Evolutionary conservation across 2,888 invertebrate species (phyloP), one percentile per base, ranked within the genome.

Genomic region (Eurois occulta): DNA sequence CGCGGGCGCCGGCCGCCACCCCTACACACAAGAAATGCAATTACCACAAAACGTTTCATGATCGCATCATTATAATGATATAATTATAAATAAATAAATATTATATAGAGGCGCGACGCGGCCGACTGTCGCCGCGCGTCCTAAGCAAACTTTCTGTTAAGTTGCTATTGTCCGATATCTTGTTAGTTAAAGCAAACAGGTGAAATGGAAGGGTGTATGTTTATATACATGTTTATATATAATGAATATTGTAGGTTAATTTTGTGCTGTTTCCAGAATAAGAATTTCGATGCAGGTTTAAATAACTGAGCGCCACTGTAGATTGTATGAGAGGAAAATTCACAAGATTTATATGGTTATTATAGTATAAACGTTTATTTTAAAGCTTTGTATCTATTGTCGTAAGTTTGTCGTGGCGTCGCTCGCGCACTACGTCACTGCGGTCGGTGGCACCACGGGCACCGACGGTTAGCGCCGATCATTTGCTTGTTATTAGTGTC

Each of bases 191-290:
- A 90, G 90, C 90, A 82, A 87, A 87, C 90, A 89, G 91, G 93
- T 93, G 94, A 91, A 93, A 93, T 94, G 95, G 92, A 94, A 93
- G 95, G 94, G 93, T 95, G 96, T 95, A 94, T 94, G 95, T 95
- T 94, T 95, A 95, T 95, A 95, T 95, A 95, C 94, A 94, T 95
- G 94, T 95, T 94, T 96, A 96, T 96, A 95, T 95, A 95, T 95
- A 95, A 95, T 95, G 95, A 95, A 93, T 95, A 96, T 95, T 90
- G 92, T 96, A 96, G 95, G 95, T 95, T 96, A 96, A 95, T 95
- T 95, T 95, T 93, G 95, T 95, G 96, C 95, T 95, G 96, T 95
- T 93, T 94, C 93, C 93, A 91, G 84, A 92, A 92, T 91, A 88
- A 88, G 89, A 88, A 86, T 87, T 90, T 86, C 79, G 83, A 90